Evolutionary conservation across 64 coral and sea anemone species (phyloP).

Genomic region (Montipora foliosa): DNA sequence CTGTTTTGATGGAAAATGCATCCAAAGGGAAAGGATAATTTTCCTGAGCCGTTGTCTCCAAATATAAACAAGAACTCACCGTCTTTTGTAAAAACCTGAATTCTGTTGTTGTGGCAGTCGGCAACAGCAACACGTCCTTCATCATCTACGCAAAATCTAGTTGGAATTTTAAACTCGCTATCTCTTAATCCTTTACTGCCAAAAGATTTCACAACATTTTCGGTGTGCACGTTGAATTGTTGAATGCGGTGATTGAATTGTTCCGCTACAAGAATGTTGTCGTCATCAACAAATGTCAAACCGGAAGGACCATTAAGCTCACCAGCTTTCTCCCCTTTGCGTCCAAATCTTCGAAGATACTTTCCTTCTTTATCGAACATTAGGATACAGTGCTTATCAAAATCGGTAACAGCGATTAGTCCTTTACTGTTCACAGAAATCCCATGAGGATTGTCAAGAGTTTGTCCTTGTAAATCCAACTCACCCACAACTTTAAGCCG

Average conservation of each 20-base stretch:
- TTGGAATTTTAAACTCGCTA: background rate
- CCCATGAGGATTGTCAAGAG: background rate
- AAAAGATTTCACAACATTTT: background rate
- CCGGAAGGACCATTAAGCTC: background rate
- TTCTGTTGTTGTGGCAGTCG: slow-evolving; percentile 8
- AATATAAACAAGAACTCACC: background rate
- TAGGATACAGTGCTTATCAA: background rate
- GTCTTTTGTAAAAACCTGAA: slow-evolving; percentile 29
- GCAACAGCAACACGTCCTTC: background rate
- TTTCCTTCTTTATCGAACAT: slow-evolving; percentile 1
- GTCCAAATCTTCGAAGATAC: background rate
- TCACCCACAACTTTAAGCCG: background rate
- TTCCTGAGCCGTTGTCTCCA: background rate
- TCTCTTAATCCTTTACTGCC: background rate
- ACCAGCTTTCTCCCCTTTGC: background rate
- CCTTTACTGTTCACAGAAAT: slow-evolving; percentile 22
- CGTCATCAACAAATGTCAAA: slow-evolving; percentile 33
- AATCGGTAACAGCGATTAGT: background rate
- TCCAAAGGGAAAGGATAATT: background rate
- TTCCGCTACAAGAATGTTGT: slow-evolving; percentile 26
- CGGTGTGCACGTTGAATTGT: background rate
- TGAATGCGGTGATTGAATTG: slow-evolving; percentile 4
- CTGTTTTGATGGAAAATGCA: background rate
- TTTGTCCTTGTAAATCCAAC: background rate
- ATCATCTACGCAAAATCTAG: background rate